Percentiles rank a stretch among this genome's conserved stretches.
Evolutionary conservation across 2,113 vertebrate genomes (phyloP).

Genomic region (Steatornis caripensis): DNA sequence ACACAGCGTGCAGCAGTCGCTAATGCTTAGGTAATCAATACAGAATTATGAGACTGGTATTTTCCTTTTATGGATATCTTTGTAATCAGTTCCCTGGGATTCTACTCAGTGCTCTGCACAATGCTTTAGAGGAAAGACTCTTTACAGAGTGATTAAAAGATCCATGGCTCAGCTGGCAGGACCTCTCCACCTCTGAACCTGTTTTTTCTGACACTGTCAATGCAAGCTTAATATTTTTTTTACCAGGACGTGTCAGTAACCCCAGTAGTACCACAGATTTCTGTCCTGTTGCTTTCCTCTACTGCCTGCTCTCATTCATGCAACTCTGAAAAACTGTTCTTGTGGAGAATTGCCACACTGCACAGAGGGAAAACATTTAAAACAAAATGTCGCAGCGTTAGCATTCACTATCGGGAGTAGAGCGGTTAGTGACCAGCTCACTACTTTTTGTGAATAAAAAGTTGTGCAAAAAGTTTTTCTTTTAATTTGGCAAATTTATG

Average conservation of each 20-base stretch:
- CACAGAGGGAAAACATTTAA: background rate
- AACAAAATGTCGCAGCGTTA: background rate
- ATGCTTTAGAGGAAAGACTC: background rate
- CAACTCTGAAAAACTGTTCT: background rate
- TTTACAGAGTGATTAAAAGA: background rate
- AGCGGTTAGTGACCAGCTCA: background rate
- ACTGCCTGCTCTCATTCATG: background rate
- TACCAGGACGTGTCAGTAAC: no score
- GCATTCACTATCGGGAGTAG: background rate
- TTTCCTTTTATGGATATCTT: background rate
- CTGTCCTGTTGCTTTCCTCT: no score
- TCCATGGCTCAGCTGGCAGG: no score
- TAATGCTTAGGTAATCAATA: constrained; percentile 5
- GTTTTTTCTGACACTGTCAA: no score
- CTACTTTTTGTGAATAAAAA: background rate
- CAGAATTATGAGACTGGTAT: background rate
- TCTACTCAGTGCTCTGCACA: background rate
- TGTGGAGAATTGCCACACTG: background rate
- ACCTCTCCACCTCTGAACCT: no score
- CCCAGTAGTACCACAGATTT: no score
- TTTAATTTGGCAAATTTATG: background rate
- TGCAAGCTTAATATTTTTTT: no score
- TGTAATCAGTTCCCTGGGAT: background rate
- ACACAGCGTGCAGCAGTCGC: background rate
- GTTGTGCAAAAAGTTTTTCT: background rate